Percentiles rank a stretch among this genome's conserved stretches.
Evolutionary conservation across 1,140 invertebrate genomes (phyloP).

Genomic region (Lineus longissimus): DNA sequence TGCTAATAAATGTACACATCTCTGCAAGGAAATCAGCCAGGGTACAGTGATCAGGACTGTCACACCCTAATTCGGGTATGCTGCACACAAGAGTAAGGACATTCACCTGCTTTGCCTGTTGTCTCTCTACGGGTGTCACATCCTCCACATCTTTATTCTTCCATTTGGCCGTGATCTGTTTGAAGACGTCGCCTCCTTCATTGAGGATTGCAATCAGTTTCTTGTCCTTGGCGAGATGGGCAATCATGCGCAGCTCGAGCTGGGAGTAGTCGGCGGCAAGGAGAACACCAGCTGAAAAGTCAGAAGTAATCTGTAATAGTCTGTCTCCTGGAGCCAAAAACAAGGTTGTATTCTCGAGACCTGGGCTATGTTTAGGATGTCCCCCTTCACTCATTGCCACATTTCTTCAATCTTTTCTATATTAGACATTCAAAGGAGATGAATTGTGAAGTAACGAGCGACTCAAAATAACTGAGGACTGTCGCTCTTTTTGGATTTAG

Average conservation of each 20-base stretch:
- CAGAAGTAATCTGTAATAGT: conserved; percentile 9
- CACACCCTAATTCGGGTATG: background rate
- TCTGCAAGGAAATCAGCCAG: no score
- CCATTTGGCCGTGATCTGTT: conserved; percentile 79
- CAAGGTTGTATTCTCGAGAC: background rate
- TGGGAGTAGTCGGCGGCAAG: conserved; percentile 95
- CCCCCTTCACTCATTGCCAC: no score
- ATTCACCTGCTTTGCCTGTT: conserved; percentile 76
- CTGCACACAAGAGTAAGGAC: background rate
- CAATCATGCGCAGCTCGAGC: conserved; percentile 86
- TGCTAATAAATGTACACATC: no score
- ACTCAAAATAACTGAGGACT: no score
- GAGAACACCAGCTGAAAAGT: conserved; percentile 56
- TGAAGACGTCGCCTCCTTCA: conserved; percentile 77
- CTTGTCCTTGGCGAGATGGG: conserved; percentile 82
- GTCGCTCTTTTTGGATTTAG: no score
- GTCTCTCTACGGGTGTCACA: conserved; percentile 70
- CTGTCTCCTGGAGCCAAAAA: conserved; percentile 23
- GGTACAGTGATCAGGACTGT: no score
- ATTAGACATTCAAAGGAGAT: no score
- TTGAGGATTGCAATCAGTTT: conserved; percentile 69
- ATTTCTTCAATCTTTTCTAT: no score
- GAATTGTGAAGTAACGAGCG: no score
- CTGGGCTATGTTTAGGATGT: no score
- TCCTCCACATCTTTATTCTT: conserved; percentile 63